Percentiles rank a stretch among this genome's conserved stretches.
These are phyloP conservation scores for Erynnis tages DNA, from an alignment of 2,888 invertebrate species.

Conservation along the genomic window DNA sequence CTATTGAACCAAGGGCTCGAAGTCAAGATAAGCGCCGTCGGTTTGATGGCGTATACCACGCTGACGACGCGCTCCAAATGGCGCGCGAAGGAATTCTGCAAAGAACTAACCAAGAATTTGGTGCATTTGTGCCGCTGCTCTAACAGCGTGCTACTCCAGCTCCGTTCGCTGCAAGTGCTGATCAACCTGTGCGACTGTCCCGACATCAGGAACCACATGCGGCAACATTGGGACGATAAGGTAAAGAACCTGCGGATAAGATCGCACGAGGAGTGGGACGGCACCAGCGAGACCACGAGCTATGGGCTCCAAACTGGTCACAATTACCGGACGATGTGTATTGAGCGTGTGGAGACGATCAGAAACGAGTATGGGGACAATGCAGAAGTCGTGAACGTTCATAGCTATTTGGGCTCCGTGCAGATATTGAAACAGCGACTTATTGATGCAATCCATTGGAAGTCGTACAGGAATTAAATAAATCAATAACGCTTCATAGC, in stretches of 20 bases:
- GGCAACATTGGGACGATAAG: constrained; percentile 47
- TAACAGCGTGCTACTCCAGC: constrained; percentile 56
- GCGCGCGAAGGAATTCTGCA: constrained; percentile 59
- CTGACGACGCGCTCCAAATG: constrained; percentile 65
- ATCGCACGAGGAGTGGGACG: constrained; percentile 63
- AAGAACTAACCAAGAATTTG: constrained; percentile 50
- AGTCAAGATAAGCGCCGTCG: constrained; percentile 54
- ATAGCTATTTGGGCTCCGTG: constrained; percentile 55
- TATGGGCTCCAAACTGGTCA: constrained; percentile 59
- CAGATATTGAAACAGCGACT: constrained; percentile 49
- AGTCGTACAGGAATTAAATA: constrained; percentile 50
- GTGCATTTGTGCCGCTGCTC: constrained; percentile 46
- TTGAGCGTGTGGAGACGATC: constrained; percentile 58
- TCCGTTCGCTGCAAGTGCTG: constrained; percentile 57
- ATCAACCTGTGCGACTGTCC: constrained; percentile 70
- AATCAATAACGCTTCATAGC: too few relatives aligned
- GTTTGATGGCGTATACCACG: constrained; percentile 59
- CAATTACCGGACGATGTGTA: constrained; percentile 63
- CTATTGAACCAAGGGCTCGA: constrained; percentile 43
- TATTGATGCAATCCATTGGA: constrained; percentile 56
- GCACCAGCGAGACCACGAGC: constrained; percentile 53
- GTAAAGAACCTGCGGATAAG: constrained; percentile 47
- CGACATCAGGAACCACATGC: constrained; percentile 59
- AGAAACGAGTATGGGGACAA: constrained; percentile 59
- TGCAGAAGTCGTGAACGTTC: constrained; percentile 53